Percentiles rank a stretch among this genome's conserved stretches.
Evolutionary conservation across 2,888 invertebrate species (phyloP).

Genomic region (Chaetoderma sp.): DNA sequence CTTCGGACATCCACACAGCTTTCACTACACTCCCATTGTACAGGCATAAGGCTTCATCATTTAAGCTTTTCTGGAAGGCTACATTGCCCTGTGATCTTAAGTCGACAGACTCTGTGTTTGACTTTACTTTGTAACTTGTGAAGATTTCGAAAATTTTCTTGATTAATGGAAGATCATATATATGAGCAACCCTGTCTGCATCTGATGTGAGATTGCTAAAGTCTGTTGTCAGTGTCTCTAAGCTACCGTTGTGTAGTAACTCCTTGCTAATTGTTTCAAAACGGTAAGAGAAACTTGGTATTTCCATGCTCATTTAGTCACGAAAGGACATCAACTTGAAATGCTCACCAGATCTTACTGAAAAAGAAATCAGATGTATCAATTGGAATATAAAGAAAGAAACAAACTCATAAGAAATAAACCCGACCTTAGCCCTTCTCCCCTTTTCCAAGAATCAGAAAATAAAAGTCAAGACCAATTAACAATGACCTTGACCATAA

Average conservation of each 20-base stretch:
- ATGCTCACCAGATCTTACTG: no score
- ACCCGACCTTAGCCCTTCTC: no score
- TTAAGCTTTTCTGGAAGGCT: conserved; percentile 53
- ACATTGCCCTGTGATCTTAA: conserved; percentile 64
- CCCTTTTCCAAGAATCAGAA: no score
- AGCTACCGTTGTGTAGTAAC: not conserved
- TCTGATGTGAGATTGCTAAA: conserved; percentile 43
- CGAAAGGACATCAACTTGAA: no score
- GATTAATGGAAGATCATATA: conserved; percentile 38
- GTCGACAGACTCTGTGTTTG: conserved; percentile 51
- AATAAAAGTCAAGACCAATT: no score
- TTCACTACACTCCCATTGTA: conserved; percentile 54
- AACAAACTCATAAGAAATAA: no score
- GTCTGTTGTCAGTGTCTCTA: conserved; percentile 13
- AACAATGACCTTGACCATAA: no score
- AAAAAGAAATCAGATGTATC: no score
- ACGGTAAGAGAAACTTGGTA: not conserved
- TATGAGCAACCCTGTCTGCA: conserved; percentile 41
- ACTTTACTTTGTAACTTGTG: conserved; percentile 48
- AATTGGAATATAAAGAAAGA: no score
- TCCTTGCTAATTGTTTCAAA: not conserved
- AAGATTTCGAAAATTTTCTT: conserved; percentile 45
- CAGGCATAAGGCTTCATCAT: conserved; percentile 47
- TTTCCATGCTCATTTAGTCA: no score
- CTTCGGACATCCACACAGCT: conserved; percentile 50